Percentiles rank a stretch among this genome's conserved stretches.
Evolutionary conservation across 2,113 vertebrate genomes (phyloP).

Genomic region (Otus sunia): DNA sequence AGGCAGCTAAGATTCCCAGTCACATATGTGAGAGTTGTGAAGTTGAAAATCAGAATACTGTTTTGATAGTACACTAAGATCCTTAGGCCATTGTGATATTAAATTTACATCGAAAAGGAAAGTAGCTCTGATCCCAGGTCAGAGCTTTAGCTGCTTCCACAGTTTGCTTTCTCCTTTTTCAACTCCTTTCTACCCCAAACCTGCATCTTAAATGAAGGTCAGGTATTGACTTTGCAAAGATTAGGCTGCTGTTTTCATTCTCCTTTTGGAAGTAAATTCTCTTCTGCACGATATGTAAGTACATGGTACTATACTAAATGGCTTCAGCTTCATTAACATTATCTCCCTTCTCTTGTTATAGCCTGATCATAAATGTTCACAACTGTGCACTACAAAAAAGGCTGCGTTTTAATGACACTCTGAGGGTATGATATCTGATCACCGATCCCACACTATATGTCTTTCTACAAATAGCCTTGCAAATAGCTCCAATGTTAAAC

Average conservation of each 20-base stretch:
- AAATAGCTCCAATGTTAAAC: constrained; percentile 34
- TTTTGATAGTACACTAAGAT: not conserved
- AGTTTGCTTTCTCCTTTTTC: not conserved
- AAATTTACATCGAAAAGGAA: not conserved
- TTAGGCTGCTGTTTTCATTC: not conserved
- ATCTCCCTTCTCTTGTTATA: constrained; percentile 59
- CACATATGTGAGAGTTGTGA: not conserved
- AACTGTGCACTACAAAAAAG: constrained; percentile 52
- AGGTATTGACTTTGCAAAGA: constrained; percentile 9
- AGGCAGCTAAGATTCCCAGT: not conserved
- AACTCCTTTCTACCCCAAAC: not conserved
- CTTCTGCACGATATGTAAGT: constrained; percentile 15
- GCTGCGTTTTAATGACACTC: constrained; percentile 51
- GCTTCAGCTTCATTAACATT: constrained; percentile 62
- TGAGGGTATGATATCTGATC: constrained; percentile 35
- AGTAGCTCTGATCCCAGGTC: not conserved
- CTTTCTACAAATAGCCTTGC: constrained; percentile 45
- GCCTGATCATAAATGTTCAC: constrained; percentile 67
- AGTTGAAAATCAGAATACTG: not conserved
- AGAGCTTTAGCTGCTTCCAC: not conserved
- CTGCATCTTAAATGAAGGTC: not conserved
- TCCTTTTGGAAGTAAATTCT: constrained; percentile 51
- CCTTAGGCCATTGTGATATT: not conserved
- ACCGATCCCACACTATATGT: not conserved
- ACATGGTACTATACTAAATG: constrained; percentile 52